phyloP scores from a whole-genome alignment of 2,888 invertebrate genomes.

The Drosophila monieri region DNA sequence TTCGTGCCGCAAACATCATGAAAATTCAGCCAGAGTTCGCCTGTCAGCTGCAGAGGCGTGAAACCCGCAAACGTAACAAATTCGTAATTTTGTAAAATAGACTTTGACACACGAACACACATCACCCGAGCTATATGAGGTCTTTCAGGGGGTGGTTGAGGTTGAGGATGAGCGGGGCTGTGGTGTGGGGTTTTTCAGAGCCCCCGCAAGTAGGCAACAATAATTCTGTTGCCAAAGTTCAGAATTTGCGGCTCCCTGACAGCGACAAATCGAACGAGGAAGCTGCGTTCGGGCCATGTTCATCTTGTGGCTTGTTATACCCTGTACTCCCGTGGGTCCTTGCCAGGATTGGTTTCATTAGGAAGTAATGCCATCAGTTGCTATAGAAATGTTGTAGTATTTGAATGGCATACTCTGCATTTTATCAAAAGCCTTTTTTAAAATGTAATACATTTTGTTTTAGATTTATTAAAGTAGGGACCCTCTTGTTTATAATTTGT shows the following conservation, averaged over 20 bases:
- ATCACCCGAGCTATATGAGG: slow-evolving; percentile 20
- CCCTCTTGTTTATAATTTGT: no score
- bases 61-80: slow-evolving; percentile 78
- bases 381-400: background rate
- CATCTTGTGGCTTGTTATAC: slow-evolving; percentile 66
- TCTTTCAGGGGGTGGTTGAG: background rate
- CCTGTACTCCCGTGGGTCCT: background rate
- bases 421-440: no score
- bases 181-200: background rate
- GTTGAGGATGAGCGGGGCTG: background rate
- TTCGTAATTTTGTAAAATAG: slow-evolving; percentile 73
- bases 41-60: slow-evolving; percentile 67
- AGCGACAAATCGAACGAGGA: slow-evolving; percentile 64
- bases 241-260: slow-evolving; percentile 46
- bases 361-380: background rate
- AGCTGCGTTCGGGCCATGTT: slow-evolving; percentile 60
- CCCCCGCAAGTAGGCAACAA: slow-evolving; percentile 65
- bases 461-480: no score
- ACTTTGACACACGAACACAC: slow-evolving; percentile 47
- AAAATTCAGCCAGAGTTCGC: slow-evolving; percentile 19
- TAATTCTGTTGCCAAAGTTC: slow-evolving; percentile 62
- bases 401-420: background rate
- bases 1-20: slow-evolving; percentile 11
- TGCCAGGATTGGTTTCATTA: background rate
- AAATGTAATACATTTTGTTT: no score